Conservation (phyloP, 1,140 invertebrate species). For the Eumaeus atala region DNA sequence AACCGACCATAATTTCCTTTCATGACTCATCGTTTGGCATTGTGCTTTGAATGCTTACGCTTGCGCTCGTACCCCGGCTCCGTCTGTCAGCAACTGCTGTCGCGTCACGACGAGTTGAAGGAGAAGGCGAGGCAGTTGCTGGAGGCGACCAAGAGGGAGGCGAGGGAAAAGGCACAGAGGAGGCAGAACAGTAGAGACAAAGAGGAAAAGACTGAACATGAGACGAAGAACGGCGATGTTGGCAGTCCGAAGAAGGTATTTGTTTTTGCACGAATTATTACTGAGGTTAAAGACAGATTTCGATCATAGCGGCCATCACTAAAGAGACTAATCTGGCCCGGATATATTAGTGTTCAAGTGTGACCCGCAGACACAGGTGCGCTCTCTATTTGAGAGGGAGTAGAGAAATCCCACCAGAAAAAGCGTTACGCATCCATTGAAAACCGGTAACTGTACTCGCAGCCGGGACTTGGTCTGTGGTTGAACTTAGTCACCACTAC, state of each 20-base stretch:
- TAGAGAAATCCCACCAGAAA: no score
- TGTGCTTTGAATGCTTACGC: constrained; percentile 26
- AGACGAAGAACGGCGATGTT: constrained; percentile 45
- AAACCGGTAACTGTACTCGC: no score
- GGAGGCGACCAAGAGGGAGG: constrained; percentile 88
- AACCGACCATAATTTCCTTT: no score
- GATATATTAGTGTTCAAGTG: no score
- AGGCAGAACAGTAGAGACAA: constrained; percentile 44
- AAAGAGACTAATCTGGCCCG: no score
- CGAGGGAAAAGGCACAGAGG: constrained; percentile 73
- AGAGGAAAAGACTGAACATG: constrained; percentile 39
- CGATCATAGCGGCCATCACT: no score
- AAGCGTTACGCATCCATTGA: no score
- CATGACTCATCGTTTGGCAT: constrained; percentile 9
- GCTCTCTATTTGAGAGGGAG: no score
- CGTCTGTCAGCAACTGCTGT: constrained; percentile 79
- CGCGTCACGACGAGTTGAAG: constrained; percentile 88
- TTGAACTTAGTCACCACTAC: no score
- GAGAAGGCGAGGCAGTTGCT: constrained; percentile 92
- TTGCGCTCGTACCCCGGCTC: constrained; percentile 34
- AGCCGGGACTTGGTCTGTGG: no score
- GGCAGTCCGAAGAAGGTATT: constrained; percentile 55
- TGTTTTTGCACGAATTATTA: constrained; percentile 17
- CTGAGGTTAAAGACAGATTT: no score
- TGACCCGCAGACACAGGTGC: no score